These are phyloP conservation scores for Eudyptes chrysolophus DNA, from an alignment of 2,113 vertebrate species.

Conservation along the genomic window DNA sequence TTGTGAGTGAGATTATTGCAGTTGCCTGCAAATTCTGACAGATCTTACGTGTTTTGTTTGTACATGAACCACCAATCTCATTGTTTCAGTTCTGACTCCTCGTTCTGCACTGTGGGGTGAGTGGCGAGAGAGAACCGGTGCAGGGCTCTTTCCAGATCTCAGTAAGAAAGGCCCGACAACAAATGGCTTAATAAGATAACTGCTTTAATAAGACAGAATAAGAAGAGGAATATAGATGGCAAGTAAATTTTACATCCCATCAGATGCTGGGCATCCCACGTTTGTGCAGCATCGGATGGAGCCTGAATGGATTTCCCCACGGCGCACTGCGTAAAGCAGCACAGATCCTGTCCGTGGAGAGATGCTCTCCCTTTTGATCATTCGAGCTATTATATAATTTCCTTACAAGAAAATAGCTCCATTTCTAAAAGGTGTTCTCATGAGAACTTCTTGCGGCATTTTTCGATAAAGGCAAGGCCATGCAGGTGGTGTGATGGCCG, in stretches of 20 bases:
- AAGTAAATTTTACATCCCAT: not conserved
- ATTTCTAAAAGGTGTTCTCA: not conserved
- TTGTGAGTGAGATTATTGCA: not conserved
- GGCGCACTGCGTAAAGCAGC: fast-evolving
- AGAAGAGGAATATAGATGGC: not conserved
- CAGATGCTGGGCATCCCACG: fast-evolving
- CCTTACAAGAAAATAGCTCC: not conserved
- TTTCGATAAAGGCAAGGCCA: not conserved
- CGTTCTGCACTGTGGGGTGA: not conserved
- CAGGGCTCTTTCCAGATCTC: not conserved
- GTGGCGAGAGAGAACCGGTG: fast-evolving
- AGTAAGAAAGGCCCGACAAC: not conserved
- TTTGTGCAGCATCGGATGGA: fast-evolving
- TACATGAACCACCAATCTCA: not conserved
- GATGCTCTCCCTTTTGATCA: not conserved
- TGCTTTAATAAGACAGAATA: not conserved
- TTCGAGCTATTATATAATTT: not conserved
- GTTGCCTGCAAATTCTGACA: not conserved
- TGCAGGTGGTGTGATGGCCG: not conserved
- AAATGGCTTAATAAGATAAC: not conserved
- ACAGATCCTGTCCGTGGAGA: not conserved
- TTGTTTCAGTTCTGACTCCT: not conserved
- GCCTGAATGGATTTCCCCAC: not conserved
- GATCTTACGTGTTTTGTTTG: not conserved
- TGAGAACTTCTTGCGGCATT: not conserved